phyloP scores from a whole-genome alignment of 2,888 invertebrate species.

The Rhopalosiphum nymphaeae region DNA sequence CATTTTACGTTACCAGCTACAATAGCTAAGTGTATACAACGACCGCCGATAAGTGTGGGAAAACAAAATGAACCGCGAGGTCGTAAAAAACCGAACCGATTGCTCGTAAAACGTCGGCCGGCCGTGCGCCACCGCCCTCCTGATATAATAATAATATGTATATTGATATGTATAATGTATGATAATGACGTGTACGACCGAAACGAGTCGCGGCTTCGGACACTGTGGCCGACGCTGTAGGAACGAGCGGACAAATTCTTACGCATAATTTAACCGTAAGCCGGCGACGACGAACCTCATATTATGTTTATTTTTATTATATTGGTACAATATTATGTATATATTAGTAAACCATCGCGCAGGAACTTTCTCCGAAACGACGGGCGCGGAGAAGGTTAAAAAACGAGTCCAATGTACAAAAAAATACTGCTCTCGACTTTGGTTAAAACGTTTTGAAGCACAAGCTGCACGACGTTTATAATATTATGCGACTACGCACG shows the following conservation, averaged over 20 bases:
- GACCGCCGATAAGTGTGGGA: background rate
- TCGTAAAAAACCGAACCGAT: slow-evolving; percentile 7
- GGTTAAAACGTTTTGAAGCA: background rate
- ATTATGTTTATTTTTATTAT: background rate
- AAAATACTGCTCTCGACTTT: background rate
- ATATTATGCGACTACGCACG: background rate
- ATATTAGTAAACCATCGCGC: background rate
- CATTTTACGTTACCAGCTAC: background rate
- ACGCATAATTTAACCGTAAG: slow-evolving; percentile 15
- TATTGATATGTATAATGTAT: background rate
- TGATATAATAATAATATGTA: background rate
- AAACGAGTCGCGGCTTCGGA: background rate
- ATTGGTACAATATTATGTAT: background rate
- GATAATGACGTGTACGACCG: background rate
- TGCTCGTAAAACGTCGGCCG: background rate
- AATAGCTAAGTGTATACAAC: background rate
- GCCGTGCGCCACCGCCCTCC: background rate
- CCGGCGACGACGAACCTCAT: background rate
- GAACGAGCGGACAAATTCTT: slow-evolving; percentile 12
- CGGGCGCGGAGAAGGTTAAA: background rate
- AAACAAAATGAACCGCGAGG: background rate
- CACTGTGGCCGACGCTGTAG: background rate
- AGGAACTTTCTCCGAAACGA: background rate
- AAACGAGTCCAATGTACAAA: background rate
- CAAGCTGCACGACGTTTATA: background rate